A percentile compares a stretch with the other conserved stretches of the same genome.
phyloP scores from a whole-genome alignment of 1,140 invertebrate genomes.

The Heliothis virescens region DNA sequence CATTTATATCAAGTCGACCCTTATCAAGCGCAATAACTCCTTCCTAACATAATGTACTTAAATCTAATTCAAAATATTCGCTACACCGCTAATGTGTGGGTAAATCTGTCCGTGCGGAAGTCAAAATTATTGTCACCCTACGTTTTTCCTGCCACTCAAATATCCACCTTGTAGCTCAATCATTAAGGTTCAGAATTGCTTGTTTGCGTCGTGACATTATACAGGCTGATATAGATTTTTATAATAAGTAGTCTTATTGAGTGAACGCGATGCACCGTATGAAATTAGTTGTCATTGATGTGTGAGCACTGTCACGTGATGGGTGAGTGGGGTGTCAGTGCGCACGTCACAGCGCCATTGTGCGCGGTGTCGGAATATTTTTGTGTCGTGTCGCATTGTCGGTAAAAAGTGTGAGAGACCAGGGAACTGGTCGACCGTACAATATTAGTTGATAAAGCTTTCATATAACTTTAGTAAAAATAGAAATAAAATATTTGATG shows the following conservation, averaged over 20 bases:
- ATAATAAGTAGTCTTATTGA: conserved; percentile 57
- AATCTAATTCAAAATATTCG: conserved; percentile 47
- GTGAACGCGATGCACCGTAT: conserved; percentile 75
- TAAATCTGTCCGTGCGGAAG: conserved; percentile 77
- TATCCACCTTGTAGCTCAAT: conserved; percentile 35
- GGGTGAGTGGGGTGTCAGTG: conserved; percentile 65
- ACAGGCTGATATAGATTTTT: conserved; percentile 57
- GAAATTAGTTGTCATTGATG: conserved; percentile 81
- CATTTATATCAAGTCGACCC: conserved; percentile 47
- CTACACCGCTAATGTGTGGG: conserved; percentile 80
- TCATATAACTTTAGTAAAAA: neutral
- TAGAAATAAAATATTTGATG: neutral
- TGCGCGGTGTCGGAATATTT: conserved; percentile 9
- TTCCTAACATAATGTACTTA: conserved; percentile 45
- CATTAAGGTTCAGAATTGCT: conserved; percentile 31
- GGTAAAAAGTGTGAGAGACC: conserved; percentile 40
- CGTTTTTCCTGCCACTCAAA: conserved; percentile 23
- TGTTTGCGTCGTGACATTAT: conserved; percentile 21
- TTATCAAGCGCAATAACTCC: conserved; percentile 42
- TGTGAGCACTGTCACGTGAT: conserved; percentile 60
- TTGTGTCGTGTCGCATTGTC: conserved; percentile 33
- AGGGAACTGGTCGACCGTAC: conserved; percentile 20
- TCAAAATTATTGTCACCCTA: conserved; percentile 72
- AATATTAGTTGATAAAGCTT: conserved; percentile 6
- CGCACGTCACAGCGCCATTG: conserved; percentile 48